phyloP scores from a whole-genome alignment of 2,113 vertebrate species.

The Ia io region DNA sequence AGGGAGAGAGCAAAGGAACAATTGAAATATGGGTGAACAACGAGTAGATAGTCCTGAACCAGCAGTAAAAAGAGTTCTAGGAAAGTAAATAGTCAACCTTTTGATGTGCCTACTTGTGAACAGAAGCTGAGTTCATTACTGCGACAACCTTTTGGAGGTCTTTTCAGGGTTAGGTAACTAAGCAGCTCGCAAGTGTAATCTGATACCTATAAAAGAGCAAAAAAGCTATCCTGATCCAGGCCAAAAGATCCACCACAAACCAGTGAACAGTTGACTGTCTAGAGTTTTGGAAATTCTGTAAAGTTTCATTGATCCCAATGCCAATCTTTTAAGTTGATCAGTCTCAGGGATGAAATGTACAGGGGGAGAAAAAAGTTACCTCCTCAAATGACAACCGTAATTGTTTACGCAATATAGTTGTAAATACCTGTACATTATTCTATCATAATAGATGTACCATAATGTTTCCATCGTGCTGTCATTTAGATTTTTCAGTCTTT shows the following conservation, averaged over 20 bases:
- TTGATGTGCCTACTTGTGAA: neutral
- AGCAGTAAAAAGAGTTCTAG: neutral
- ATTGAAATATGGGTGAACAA: neutral
- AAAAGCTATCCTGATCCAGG: neutral
- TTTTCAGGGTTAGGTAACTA: neutral
- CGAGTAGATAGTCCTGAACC: neutral
- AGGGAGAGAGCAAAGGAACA: neutral
- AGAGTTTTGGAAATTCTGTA: neutral
- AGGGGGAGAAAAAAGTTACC: neutral
- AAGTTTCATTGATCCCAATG: neutral
- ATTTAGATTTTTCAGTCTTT: neutral
- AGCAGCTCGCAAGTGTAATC: neutral
- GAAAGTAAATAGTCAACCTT: neutral
- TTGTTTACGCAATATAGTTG: neutral
- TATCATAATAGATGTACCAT: neutral
- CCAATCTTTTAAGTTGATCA: constrained; percentile 1
- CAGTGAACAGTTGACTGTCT: neutral
- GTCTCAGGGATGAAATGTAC: neutral
- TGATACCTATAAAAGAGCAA: neutral
- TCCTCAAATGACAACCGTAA: neutral
- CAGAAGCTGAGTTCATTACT: neutral
- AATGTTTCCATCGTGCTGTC: neutral
- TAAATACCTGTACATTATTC: neutral
- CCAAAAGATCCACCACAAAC: neutral
- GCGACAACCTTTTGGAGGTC: neutral